Percentiles rank a stretch among this genome's conserved stretches.
Evolutionary conservation across 2,797 vertebrate species (phyloP).

Genomic region (Intellagama lesueurii): DNA sequence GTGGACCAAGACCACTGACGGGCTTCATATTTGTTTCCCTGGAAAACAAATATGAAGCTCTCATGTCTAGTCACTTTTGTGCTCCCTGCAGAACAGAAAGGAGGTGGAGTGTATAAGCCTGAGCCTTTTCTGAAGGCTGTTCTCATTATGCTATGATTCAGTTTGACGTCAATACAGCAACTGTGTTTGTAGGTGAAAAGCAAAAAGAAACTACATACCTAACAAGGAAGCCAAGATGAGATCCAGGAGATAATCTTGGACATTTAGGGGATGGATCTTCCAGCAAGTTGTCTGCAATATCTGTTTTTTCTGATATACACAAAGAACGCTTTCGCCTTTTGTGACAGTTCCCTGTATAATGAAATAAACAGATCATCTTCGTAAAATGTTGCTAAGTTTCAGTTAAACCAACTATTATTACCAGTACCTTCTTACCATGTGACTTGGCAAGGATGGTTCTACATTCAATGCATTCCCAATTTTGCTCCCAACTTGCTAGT

Average conservation of each 20-base stretch:
- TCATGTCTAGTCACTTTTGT: neutral
- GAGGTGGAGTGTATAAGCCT: neutral
- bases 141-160: neutral
- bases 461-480: slow-evolving; percentile 93
- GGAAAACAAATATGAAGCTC: too few species aligned
- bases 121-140: neutral
- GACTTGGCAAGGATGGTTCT: slow-evolving; percentile 81
- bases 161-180: slow-evolving; percentile 10
- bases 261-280: slow-evolving; percentile 81
- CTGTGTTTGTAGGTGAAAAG: neutral
- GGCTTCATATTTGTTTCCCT: too few species aligned
- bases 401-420: slow-evolving; percentile 20
- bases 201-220: slow-evolving; percentile 71
- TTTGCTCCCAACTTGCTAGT: slow-evolving; percentile 78
- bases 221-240: slow-evolving; percentile 68
- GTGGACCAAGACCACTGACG: too few species aligned
- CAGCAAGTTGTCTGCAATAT: slow-evolving; percentile 69
- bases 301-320: slow-evolving; percentile 67
- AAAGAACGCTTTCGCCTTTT: slow-evolving; percentile 71
- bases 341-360: slow-evolving; percentile 71
- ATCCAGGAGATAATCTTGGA: slow-evolving; percentile 73
- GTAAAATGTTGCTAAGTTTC: neutral
- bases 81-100: neutral
- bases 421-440: slow-evolving; percentile 70
- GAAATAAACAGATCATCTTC: slow-evolving; percentile 50